phyloP scores from a whole-genome alignment of 2,797 vertebrate species.

The Salmo trutta region DNA sequence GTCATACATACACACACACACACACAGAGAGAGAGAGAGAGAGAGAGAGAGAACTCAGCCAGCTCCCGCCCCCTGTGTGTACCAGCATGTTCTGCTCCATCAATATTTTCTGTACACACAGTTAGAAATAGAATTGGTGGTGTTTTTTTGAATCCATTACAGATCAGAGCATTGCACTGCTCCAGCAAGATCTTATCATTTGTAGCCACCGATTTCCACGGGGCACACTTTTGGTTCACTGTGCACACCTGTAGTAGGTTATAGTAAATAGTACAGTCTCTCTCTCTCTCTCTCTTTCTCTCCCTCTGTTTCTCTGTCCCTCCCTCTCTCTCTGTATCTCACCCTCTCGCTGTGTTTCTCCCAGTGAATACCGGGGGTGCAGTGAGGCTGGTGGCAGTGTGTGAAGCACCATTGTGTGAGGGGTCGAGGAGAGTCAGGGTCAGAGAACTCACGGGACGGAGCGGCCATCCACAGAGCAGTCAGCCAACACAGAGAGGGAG shows the following conservation, averaged over 20 bases:
- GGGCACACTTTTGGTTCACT: too few species aligned
- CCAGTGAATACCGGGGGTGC: slow-evolving; percentile 14
- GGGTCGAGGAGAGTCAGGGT: slow-evolving; percentile 53
- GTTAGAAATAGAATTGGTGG: not conserved
- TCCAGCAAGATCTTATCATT: not conserved
- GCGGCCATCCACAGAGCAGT: slow-evolving; percentile 13
- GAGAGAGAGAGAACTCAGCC: too few species aligned
- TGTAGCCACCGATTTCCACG: not conserved
- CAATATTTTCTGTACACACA: not conserved
- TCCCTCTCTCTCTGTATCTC: not conserved
- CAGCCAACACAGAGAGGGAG: not conserved
- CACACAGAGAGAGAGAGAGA: not conserved
- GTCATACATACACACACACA: slow-evolving; percentile 8
- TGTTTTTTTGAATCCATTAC: not conserved
- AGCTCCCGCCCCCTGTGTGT: not conserved
- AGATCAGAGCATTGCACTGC: too few species aligned
- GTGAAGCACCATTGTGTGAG: slow-evolving; percentile 48
- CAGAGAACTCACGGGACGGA: slow-evolving; percentile 22
- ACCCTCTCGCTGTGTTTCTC: not conserved
- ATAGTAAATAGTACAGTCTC: not conserved
- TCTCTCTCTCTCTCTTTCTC: not conserved
- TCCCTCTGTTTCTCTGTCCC: too few species aligned
- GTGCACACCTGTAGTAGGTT: too few species aligned
- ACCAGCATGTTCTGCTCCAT: not conserved
- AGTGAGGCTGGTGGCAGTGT: slow-evolving; percentile 29